phyloP scores from a whole-genome alignment of 2,797 vertebrate genomes.

The Yasuhikotakia modesta region DNA sequence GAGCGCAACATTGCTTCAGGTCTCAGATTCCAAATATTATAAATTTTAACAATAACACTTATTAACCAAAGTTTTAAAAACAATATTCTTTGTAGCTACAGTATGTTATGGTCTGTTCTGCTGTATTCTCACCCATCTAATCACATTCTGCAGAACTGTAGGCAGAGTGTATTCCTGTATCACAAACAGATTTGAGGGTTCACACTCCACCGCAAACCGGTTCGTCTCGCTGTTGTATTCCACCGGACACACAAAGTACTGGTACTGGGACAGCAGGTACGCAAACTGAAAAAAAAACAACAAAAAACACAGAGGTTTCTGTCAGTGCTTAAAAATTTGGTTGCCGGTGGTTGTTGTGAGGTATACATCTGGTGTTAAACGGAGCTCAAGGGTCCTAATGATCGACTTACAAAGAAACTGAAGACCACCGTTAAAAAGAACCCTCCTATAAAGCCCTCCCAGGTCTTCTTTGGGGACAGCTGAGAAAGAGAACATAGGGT shows the following conservation, averaged over 20 bases:
- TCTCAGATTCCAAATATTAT: background rate
- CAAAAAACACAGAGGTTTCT: constrained; percentile 3
- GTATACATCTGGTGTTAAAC: background rate
- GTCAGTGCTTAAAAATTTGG: background rate
- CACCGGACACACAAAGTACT: constrained; percentile 94
- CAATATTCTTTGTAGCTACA: too few relatives aligned
- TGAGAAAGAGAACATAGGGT: constrained; percentile 60
- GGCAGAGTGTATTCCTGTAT: constrained; percentile 89
- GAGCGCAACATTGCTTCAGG: background rate
- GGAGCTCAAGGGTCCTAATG: background rate
- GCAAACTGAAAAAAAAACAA: constrained; percentile 77
- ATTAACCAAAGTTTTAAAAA: background rate
- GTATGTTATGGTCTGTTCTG: background rate
- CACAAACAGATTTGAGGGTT: constrained; percentile 89
- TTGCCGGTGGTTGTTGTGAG: background rate
- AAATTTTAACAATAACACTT: too few relatives aligned
- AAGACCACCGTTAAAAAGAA: constrained; percentile 94
- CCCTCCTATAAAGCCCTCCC: constrained; percentile 99
- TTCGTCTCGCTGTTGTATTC: constrained; percentile 91
- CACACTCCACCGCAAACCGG: constrained; percentile 88
- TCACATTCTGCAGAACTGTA: constrained; percentile 72
- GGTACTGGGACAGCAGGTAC: constrained; percentile 87
- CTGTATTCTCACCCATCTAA: constrained; percentile 80
- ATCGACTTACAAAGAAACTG: constrained; percentile 88
- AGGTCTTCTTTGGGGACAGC: constrained; percentile 98